phyloP scores from a whole-genome alignment of 2,113 vertebrate genomes.

The Phalacrocorax brasilianus region DNA sequence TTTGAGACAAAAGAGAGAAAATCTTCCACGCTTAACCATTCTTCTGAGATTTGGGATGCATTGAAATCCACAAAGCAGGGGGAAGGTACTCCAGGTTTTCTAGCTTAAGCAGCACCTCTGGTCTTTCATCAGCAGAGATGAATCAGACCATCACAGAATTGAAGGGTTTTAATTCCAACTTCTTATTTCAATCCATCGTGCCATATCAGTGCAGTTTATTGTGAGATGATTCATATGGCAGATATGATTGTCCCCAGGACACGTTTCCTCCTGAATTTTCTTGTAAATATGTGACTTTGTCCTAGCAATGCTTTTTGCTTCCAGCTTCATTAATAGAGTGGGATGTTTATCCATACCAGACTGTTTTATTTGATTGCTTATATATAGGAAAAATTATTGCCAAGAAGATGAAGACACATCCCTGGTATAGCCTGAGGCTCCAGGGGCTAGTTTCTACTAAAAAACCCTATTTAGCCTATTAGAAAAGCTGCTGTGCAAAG shows the following conservation, averaged over 20 bases:
- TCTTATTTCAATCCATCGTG: neutral
- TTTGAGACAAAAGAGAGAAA: neutral
- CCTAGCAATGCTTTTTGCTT: neutral
- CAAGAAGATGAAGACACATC: neutral
- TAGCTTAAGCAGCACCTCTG: neutral
- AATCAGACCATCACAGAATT: neutral
- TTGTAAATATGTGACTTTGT: neutral
- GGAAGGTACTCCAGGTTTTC: neutral
- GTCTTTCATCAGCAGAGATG: neutral
- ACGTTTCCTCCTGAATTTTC: neutral
- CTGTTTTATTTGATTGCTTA: accelerated
- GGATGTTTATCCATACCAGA: neutral
- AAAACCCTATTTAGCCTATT: neutral
- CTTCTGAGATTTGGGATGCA: neutral
- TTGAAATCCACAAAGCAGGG: accelerated
- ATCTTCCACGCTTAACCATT: neutral
- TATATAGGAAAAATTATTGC: neutral
- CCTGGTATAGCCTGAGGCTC: neutral
- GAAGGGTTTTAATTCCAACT: neutral
- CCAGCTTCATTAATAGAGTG: neutral
- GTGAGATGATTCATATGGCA: neutral
- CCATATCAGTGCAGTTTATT: neutral
- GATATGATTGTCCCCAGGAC: neutral
- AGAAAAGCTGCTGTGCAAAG: neutral
- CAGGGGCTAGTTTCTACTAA: neutral